Evolutionary conservation across 2,888 invertebrate genomes (phyloP), one percentile per base, ranked within the genome.

Genomic region (Eugnorisma glareosa): DNA sequence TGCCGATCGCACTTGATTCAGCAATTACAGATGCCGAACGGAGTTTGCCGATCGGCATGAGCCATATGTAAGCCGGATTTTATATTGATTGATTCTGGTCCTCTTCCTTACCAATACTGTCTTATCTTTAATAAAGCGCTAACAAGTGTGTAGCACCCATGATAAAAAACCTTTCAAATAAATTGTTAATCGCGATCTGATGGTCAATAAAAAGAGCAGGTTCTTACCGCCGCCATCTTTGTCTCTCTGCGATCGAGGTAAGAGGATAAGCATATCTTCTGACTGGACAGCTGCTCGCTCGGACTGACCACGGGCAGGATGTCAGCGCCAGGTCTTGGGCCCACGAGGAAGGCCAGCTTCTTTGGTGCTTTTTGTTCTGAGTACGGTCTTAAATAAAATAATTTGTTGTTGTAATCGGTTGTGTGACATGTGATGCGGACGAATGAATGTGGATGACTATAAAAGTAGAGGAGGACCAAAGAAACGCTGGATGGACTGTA

Each of bases 251-350:
- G 92, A 87, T 98, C 98, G 87, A 98, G 97, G 88, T 98, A 98
- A 0, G 98, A 98, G 73, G 97, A 97, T 87, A 98, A 97, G 92
- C 98, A 98, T 35, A 98, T 98, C 89, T 98, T 98, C 89, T 98
- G 97, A 89, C 98, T 98, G 78, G 98, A 98, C 57, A 98, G 95
- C 90, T 98, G 98, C 90, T 98, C 98, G 61, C 98, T 98, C 67
- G 98, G 97, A 89, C 98, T 98, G 31, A 98, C 97, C 63, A 97
- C 97, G 0, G 98, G 98, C 43, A 98, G 92, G 71, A 98, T 97
- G 86, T 97, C 96, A 5, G 97, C 97, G 31, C 97, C 97, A 0
- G 97, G 96, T 0, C 93, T 87, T 0, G 96, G 96, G 0, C 96
- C 96, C 61, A 96, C 86, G 89, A 90, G 97, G 93, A 87, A 98